Percentiles rank a stretch among this genome's conserved stretches.
These are phyloP conservation scores for Miichthys miiuy DNA, from an alignment of 2,797 vertebrate genomes.

Conservation along the genomic window DNA sequence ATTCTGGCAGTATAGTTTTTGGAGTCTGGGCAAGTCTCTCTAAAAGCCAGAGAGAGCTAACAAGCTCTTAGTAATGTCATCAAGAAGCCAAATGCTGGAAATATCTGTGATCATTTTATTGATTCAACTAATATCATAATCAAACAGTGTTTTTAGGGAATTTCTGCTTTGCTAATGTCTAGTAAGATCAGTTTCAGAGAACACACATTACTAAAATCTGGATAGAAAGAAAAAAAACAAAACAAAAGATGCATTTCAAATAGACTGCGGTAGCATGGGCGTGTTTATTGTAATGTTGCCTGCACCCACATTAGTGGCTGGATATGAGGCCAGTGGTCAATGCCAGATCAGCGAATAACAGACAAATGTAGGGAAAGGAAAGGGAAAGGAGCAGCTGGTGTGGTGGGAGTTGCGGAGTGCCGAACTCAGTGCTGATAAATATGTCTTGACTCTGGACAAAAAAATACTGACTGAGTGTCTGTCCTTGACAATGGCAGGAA, in stretches of 20 bases:
- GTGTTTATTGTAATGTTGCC: conserved; percentile 25
- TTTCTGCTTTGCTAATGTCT: background rate
- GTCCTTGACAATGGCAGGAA: conserved; percentile 75
- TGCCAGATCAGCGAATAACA: conserved; percentile 47
- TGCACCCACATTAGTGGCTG: conserved; percentile 38
- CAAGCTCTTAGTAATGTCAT: conserved; percentile 20
- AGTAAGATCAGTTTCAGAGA: conserved; percentile 18
- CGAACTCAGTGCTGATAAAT: conserved; percentile 62
- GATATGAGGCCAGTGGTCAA: conserved; percentile 39
- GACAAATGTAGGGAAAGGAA: conserved; percentile 41
- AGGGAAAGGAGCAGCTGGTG: conserved; percentile 71
- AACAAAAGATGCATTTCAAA: conserved; percentile 6
- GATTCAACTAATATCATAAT: conserved; percentile 2
- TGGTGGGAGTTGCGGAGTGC: conserved; percentile 66
- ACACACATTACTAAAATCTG: conserved; percentile 30
- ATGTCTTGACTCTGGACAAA: conserved; percentile 66
- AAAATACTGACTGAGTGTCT: conserved; percentile 65
- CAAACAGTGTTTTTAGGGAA: background rate
- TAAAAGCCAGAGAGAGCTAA: conserved; percentile 19
- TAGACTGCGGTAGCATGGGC: background rate
- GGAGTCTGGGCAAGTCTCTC: background rate
- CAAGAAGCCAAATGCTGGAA: conserved; percentile 18
- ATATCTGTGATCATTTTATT: conserved; percentile 17
- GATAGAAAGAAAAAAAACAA: conserved; percentile 17
- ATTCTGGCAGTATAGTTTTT: conserved; percentile 32